phyloP scores from a whole-genome alignment of 1,140 invertebrate species.

The Xylocopa sonorina region DNA sequence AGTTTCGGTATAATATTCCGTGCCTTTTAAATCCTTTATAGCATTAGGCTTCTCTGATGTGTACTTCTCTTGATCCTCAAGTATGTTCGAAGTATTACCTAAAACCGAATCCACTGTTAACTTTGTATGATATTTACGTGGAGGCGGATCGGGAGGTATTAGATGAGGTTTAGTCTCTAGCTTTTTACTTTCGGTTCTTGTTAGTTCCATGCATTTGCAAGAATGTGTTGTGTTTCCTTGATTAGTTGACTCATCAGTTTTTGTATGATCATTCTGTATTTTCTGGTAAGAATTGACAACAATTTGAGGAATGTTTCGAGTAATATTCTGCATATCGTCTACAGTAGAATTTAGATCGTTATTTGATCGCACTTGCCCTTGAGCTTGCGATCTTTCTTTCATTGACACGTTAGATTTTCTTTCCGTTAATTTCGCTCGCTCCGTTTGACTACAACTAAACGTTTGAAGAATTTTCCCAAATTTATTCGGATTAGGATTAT shows the following conservation, averaged over 20 bases:
- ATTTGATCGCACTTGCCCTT: slow-evolving; percentile 14
- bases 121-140: slow-evolving; percentile 78
- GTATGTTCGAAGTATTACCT: slow-evolving; percentile 30
- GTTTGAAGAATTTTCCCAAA: slow-evolving; percentile 62
- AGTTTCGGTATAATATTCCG: slow-evolving; percentile 50
- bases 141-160: slow-evolving; percentile 81
- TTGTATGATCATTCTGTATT: slow-evolving; percentile 34
- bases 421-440: slow-evolving; percentile 54
- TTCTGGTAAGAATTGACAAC: slow-evolving; percentile 38
- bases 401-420: slow-evolving; percentile 25
- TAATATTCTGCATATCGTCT: slow-evolving; percentile 16
- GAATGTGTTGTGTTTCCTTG: slow-evolving; percentile 27
- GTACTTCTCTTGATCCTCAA: slow-evolving; percentile 62
- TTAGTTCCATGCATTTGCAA: slow-evolving; percentile 48
- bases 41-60: slow-evolving; percentile 54
- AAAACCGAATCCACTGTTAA: slow-evolving; percentile 52
- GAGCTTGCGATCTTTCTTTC: slow-evolving; percentile 24
- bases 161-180: slow-evolving; percentile 68
- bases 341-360: slow-evolving; percentile 31
- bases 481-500: slow-evolving; percentile 46
- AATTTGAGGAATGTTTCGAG: slow-evolving; percentile 40
- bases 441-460: slow-evolving; percentile 57
- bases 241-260: slow-evolving; percentile 17
- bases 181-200: slow-evolving; percentile 59
- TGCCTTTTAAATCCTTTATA: slow-evolving; percentile 60